Evolutionary conservation across 2,113 vertebrate genomes (phyloP).

Genomic region (Odobenus rosmarus): DNA sequence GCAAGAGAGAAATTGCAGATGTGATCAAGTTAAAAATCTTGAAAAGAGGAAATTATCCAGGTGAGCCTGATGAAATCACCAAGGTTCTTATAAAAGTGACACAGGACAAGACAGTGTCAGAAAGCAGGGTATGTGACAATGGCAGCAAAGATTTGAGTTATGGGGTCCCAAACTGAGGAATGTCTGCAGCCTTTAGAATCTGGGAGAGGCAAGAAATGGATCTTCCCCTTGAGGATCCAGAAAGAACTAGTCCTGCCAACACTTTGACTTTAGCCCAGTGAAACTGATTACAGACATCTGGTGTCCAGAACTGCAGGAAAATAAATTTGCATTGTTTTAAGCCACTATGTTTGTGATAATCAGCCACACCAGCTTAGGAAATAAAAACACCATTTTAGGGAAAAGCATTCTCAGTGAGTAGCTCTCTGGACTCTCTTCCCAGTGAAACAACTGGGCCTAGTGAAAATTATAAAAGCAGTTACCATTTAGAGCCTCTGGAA

Average conservation of each 20-base stretch:
- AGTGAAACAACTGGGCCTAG: background rate
- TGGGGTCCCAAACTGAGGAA: background rate
- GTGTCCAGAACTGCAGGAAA: background rate
- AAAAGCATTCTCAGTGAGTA: background rate
- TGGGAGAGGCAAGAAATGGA: background rate
- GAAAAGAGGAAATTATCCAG: background rate
- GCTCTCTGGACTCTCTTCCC: background rate
- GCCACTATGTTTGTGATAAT: background rate
- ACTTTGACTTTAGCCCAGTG: background rate
- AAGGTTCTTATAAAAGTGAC: background rate
- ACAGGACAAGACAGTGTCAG: background rate
- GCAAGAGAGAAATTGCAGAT: background rate
- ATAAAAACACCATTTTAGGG: background rate
- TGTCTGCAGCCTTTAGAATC: background rate
- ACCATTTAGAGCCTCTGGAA: background rate
- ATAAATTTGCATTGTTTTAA: background rate
- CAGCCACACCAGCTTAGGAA: background rate
- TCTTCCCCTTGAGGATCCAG: background rate
- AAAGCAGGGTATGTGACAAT: background rate
- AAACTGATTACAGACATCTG: background rate
- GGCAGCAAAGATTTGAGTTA: background rate
- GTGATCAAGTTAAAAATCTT: slow-evolving; percentile 27
- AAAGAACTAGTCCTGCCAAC: background rate
- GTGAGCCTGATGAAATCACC: background rate
- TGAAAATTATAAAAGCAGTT: background rate